Evolutionary conservation across 2,888 invertebrate genomes (phyloP).

Genomic region (Morpho deidamia): DNA sequence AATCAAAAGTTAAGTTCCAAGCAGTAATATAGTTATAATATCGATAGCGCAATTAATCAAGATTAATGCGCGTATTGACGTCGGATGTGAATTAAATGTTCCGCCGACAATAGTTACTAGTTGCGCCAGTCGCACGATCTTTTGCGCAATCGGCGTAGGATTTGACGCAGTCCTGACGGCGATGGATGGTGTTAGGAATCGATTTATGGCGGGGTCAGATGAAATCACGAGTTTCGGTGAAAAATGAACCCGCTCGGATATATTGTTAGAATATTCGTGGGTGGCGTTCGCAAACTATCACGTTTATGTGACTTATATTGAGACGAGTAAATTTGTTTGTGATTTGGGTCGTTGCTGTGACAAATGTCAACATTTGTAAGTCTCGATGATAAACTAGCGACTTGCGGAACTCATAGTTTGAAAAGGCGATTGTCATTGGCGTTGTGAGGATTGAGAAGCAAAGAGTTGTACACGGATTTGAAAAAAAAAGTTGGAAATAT

Average conservation of each 20-base stretch:
- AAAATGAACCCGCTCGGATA: slow-evolving; percentile 21
- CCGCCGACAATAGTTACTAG: slow-evolving; percentile 23
- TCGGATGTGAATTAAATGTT: slow-evolving; percentile 26
- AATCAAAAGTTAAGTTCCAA: not conserved
- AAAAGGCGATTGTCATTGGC: too few relatives aligned
- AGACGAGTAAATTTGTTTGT: too few relatives aligned
- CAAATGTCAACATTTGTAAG: too few relatives aligned
- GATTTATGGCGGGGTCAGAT: slow-evolving; percentile 32
- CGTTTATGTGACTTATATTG: slow-evolving; percentile 1
- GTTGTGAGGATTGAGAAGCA: too few relatives aligned
- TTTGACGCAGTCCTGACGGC: slow-evolving; percentile 28
- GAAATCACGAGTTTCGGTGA: slow-evolving; percentile 40
- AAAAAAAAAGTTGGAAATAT: too few relatives aligned
- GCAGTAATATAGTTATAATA: slow-evolving; percentile 2
- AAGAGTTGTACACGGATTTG: too few relatives aligned
- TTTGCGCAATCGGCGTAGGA: slow-evolving; percentile 35
- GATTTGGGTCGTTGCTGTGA: too few relatives aligned
- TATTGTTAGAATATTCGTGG: slow-evolving; percentile 12
- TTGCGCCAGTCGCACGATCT: slow-evolving; percentile 39
- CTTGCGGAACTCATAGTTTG: too few relatives aligned
- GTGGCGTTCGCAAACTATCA: slow-evolving; percentile 15
- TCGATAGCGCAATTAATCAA: slow-evolving; percentile 25
- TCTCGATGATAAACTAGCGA: too few relatives aligned
- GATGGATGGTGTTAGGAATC: slow-evolving; percentile 34
- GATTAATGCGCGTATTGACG: slow-evolving; percentile 28